Evolutionary conservation across 2,797 vertebrate species (phyloP), one percentile per base, ranked within the genome.

Genomic region (Lateolabrax maculatus): DNA sequence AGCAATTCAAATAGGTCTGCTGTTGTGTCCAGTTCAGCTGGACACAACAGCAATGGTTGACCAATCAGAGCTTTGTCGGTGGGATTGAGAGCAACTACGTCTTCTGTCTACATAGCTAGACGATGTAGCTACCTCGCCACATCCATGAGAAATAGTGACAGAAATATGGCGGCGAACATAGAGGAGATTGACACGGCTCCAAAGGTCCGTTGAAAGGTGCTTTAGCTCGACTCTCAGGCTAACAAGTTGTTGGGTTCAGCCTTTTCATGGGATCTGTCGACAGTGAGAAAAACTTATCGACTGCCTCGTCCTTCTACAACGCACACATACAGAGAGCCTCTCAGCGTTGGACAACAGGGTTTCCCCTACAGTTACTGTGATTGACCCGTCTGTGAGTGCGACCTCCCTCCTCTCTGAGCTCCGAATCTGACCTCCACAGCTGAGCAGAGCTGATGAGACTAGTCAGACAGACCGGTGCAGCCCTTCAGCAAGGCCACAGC

Each of bases 361-460:
- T 18, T 23, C 16, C 6, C 36, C 8, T 21, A 1, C 7, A 44
- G 55, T 62, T 75, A 62, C 19, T 23, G 71, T 37, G 68, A 57
- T 10, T 71, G 69, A 76, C 64, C 81, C 4, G 34, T 37, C 43
- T 43, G 4, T 65, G 31, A 34, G 31, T 34, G 31, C 6, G 71
- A 76, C 68, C 74, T 56, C 31, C 55, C 43, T 39, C 49, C 55
- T 52, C 36, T 52, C 41, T 21, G 58, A 70, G 34, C 74, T 64
- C 21, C 23, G 41, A 65, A 6, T 44, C 64, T 27, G 34, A 72
- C 57, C 58, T 25, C 44, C 37, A 52, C 25, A 29, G 53, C 27
- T 31, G 37, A 27, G 29, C 44, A 18, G 41, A 80, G 71, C 46
- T 67, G 69, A 75, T 39, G 49, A 48, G 60, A 71, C 61, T 29